Conservation (phyloP, 2,113 vertebrate genomes). For the Acrocephalus arundinaceus region DNA sequence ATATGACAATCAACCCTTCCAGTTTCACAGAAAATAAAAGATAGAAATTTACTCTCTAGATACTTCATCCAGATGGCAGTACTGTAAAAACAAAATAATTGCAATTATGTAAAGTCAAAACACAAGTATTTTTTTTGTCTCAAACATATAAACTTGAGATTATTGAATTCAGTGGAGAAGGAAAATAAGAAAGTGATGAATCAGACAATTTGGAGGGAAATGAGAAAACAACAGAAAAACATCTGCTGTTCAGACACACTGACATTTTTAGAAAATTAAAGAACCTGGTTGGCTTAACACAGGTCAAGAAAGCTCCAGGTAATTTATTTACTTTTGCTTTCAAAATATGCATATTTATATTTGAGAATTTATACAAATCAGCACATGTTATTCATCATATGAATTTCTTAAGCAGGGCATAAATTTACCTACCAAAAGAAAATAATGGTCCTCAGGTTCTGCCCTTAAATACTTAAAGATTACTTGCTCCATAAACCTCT, state of each 20-base stretch:
- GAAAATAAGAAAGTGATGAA: neutral
- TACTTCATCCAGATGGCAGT: neutral
- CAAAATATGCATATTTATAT: neutral
- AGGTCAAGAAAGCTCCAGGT: neutral
- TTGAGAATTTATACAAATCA: neutral
- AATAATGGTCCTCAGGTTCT: constrained; percentile 98
- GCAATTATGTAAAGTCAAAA: neutral
- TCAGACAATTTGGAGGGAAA: neutral
- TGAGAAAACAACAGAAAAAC: neutral
- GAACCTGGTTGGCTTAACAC: neutral
- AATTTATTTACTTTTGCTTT: neutral
- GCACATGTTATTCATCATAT: neutral
- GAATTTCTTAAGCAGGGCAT: neutral
- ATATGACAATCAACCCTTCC: neutral
- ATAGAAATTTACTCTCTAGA: neutral
- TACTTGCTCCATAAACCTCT: constrained; percentile 98
- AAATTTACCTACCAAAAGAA: constrained; percentile 88
- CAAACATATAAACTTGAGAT: neutral
- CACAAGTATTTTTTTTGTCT: neutral
- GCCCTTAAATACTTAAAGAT: constrained; percentile 98
- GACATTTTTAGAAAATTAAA: neutral
- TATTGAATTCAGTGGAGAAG: neutral
- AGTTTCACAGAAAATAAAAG: neutral
- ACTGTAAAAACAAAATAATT: neutral
- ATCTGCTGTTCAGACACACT: neutral